These are phyloP conservation scores for Adelosebastes latens DNA, from an alignment of 2,797 vertebrate species.

Conservation along the genomic window DNA sequence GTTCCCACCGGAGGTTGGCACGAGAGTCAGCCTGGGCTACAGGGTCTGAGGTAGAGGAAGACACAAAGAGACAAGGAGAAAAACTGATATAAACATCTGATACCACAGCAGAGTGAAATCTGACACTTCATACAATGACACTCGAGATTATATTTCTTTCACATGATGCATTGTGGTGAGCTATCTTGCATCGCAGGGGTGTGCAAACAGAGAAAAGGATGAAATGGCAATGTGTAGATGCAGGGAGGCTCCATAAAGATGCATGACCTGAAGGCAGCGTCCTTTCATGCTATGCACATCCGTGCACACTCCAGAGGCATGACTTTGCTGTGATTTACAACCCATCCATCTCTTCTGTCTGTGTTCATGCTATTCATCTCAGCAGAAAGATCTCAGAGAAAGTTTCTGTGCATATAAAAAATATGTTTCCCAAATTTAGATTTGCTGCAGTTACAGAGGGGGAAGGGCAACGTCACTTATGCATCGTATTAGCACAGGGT, in stretches of 20 bases:
- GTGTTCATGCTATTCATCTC: constrained; percentile 30
- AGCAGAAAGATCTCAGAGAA: constrained; percentile 2
- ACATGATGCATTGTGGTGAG: constrained; percentile 15
- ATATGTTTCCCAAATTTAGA: constrained; percentile 23
- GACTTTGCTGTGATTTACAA: constrained; percentile 44
- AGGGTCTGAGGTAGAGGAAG: constrained; percentile 41
- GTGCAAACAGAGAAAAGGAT: neutral
- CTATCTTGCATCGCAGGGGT: neutral
- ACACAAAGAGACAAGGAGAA: constrained; percentile 39
- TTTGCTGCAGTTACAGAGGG: neutral
- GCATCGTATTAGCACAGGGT: constrained; percentile 1
- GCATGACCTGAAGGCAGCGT: neutral
- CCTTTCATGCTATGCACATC: neutral
- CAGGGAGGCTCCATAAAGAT: neutral
- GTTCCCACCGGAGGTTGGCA: constrained; percentile 46
- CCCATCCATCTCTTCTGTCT: constrained; percentile 22
- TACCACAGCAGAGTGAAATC: constrained; percentile 12
- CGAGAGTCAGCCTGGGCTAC: constrained; percentile 48
- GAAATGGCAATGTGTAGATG: neutral
- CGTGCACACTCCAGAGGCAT: neutral
- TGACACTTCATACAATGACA: constrained; percentile 3
- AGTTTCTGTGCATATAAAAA: constrained; percentile 25
- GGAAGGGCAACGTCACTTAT: neutral
- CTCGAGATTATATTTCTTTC: constrained; percentile 13
- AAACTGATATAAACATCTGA: constrained; percentile 25